Percentiles rank a stretch among this genome's conserved stretches.
Evolutionary conservation across 2,113 vertebrate genomes (phyloP).

Genomic region (Corythornis madagascariensis): DNA sequence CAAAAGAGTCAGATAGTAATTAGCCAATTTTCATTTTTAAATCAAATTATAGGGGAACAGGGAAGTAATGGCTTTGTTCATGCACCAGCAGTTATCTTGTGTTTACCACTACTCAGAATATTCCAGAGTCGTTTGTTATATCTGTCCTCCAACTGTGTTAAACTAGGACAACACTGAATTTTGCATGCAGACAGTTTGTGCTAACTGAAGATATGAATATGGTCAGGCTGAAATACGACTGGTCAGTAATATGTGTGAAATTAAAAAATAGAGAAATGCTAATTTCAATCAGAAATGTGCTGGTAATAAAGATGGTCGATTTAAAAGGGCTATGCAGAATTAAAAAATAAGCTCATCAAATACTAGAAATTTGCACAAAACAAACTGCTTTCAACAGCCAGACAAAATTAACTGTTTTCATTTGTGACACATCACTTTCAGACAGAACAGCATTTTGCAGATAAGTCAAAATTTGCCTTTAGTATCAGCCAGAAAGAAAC

Average conservation of each 20-base stretch:
- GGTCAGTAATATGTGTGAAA: slow-evolving; percentile 20
- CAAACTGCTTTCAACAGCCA: neutral
- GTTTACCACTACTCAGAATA: slow-evolving; percentile 2
- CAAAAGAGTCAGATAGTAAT: slow-evolving; percentile 54
- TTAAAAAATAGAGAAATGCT: neutral
- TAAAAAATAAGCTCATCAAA: neutral
- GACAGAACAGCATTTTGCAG: neutral
- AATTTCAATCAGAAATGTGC: neutral
- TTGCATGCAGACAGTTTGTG: neutral
- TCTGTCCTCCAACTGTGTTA: neutral
- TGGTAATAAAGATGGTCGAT: neutral
- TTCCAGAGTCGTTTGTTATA: neutral
- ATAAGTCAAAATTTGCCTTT: neutral
- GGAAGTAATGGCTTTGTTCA: slow-evolving; percentile 48
- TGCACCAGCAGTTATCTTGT: slow-evolving; percentile 3
- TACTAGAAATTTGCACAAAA: neutral
- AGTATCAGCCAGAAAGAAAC: neutral
- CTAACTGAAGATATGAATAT: slow-evolving; percentile 3
- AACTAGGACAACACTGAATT: neutral
- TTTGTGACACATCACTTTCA: neutral
- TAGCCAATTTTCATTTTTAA: slow-evolving; percentile 57
- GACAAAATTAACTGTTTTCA: neutral
- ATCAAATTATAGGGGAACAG: slow-evolving; percentile 21
- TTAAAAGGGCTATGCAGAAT: neutral
- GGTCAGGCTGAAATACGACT: slow-evolving; percentile 27